These are phyloP conservation scores for Melanerpes formicivorus DNA, from an alignment of 2,113 vertebrate genomes.

Conservation along the genomic window DNA sequence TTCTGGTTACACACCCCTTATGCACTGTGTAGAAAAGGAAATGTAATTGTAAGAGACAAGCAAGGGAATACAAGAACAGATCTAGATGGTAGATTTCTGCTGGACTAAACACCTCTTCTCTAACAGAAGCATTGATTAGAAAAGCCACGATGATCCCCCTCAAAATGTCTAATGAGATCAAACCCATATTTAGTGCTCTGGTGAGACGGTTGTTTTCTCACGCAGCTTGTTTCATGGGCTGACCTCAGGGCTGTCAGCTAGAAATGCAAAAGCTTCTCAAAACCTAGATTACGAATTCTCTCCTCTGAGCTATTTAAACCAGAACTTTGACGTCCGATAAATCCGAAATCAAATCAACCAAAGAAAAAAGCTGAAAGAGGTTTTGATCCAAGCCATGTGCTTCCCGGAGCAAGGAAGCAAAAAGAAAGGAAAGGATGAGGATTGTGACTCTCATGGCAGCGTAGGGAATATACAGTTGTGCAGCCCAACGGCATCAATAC, in stretches of 20 bases:
- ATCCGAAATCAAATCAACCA: constrained; percentile 66
- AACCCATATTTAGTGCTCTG: constrained; percentile 35
- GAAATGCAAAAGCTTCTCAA: constrained; percentile 60
- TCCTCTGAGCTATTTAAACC: constrained; percentile 75
- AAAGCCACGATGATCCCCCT: constrained; percentile 66
- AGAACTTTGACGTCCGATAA: constrained; percentile 72
- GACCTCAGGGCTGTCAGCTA: constrained; percentile 68
- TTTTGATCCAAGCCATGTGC: neutral
- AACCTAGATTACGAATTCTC: constrained; percentile 64
- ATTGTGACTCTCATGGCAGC: constrained; percentile 59
- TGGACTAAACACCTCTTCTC: constrained; percentile 63
- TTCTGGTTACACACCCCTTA: constrained; percentile 66
- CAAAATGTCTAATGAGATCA: constrained; percentile 60
- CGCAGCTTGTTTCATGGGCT: constrained; percentile 50
- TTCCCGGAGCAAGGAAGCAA: neutral
- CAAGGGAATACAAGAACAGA: constrained; percentile 58
- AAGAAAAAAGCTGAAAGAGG: constrained; percentile 6
- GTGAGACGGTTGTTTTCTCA: constrained; percentile 49
- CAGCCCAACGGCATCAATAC: constrained; percentile 33
- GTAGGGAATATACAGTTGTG: constrained; percentile 46
- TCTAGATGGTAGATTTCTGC: constrained; percentile 62
- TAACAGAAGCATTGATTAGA: constrained; percentile 62
- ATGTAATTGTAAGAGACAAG: constrained; percentile 54
- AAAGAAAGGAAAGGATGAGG: constrained; percentile 33
- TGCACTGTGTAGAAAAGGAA: constrained; percentile 60